phyloP scores from a whole-genome alignment of 1,140 invertebrate genomes.

The Batillaria attramentaria region DNA sequence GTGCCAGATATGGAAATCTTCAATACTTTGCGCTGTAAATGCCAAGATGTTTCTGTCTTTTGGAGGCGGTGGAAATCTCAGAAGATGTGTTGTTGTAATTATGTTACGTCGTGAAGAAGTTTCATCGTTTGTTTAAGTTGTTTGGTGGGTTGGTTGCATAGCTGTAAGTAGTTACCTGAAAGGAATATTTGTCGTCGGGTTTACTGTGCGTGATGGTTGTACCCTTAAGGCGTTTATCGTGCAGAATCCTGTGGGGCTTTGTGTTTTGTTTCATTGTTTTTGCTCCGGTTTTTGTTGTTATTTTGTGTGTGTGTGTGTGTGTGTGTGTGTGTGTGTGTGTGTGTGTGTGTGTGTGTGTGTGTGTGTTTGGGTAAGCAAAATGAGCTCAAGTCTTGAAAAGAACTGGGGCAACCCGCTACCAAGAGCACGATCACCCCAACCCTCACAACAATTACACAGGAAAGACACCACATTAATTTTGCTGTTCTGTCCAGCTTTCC shows the following conservation, averaged over 20 bases:
- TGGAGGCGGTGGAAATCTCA: too few species aligned
- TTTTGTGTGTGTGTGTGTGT: neutral
- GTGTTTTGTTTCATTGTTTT: neutral
- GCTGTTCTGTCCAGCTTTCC: neutral
- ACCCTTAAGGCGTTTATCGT: neutral
- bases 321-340: slow-evolving; percentile 11
- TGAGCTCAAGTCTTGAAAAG: too few species aligned
- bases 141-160: neutral
- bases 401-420: too few species aligned
- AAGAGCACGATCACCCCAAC: too few species aligned
- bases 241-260: neutral
- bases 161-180: neutral
- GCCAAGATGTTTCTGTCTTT: too few species aligned
- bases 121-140: neutral
- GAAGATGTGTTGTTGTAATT: too few species aligned
- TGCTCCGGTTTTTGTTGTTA: neutral
- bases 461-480: neutral
- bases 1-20: too few species aligned
- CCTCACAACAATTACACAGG: neutral
- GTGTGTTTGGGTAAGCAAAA: neutral
- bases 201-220: neutral
- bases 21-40: too few species aligned
- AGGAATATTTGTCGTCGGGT: neutral
- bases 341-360: slow-evolving; percentile 12
- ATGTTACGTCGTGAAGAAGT: neutral